Conservation (phyloP, 1,140 invertebrate genomes). For the Bombus affinis region DNA sequence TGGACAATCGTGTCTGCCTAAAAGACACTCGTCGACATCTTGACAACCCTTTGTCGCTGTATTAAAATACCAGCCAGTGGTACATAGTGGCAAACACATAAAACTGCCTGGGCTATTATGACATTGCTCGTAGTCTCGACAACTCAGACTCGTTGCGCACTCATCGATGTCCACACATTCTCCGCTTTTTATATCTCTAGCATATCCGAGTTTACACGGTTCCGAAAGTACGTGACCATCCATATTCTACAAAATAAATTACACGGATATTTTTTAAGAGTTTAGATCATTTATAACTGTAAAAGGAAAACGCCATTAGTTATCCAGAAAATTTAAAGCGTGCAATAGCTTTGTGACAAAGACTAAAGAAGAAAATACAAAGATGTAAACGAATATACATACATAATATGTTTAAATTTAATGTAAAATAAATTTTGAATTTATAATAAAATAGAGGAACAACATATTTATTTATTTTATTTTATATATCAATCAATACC, state of each 20-base stretch:
- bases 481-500: not conserved
- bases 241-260: conserved; percentile 16
- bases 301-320: not conserved
- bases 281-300: not conserved
- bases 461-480: not conserved
- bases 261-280: not conserved
- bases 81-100: conserved; percentile 87
- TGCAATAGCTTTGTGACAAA: not conserved
- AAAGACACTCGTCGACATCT: conserved; percentile 93
- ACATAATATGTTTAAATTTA: not conserved
- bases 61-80: conserved; percentile 76
- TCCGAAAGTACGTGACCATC: conserved; percentile 35
- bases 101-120: conserved; percentile 88
- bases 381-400: not conserved
- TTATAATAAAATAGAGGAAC: not conserved
- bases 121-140: conserved; percentile 87
- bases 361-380: not conserved
- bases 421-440: not conserved
- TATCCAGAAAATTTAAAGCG: not conserved
- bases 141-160: conserved; percentile 86
- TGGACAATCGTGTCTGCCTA: conserved; percentile 75
- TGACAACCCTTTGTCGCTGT: conserved; percentile 87
- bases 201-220: conserved; percentile 47
- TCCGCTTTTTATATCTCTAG: conserved; percentile 55
- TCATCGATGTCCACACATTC: conserved; percentile 91